A percentile compares a stretch with the other conserved stretches of the same genome.
Conservation (phyloP, 2,113 vertebrate species). For the Crotalus horridus region DNA sequence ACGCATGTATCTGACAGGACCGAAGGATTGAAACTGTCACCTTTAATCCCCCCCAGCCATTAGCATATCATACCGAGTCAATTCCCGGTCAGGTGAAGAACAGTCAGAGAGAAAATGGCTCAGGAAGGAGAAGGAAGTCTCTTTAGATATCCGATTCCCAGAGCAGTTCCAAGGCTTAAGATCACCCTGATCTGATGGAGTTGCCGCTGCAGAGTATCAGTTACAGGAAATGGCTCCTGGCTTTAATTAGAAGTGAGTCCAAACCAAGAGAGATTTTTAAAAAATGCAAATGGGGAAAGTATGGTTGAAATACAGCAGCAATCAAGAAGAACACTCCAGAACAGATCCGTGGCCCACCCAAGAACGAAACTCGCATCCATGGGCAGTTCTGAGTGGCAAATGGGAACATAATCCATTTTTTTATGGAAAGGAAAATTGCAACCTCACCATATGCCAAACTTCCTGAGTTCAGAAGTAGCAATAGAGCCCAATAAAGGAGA, state of each 20-base stretch:
- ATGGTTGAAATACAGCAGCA: background rate
- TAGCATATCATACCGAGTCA: background rate
- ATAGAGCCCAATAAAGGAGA: slow-evolving; percentile 75
- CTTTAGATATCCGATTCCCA: background rate
- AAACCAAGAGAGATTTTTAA: background rate
- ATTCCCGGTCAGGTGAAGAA: background rate
- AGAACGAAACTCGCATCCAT: background rate
- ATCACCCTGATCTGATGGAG: background rate
- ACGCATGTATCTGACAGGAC: slow-evolving; percentile 4
- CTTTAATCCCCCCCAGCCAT: slow-evolving; percentile 2
- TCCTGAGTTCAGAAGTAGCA: slow-evolving; percentile 81
- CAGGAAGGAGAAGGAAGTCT: background rate
- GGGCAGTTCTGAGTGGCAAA: background rate
- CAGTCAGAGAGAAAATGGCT: background rate
- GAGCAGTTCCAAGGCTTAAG: background rate
- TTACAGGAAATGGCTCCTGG: background rate
- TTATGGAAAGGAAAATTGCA: slow-evolving; percentile 50
- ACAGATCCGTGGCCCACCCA: background rate
- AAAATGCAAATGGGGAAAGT: background rate
- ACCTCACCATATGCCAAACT: slow-evolving; percentile 85
- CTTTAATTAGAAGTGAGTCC: background rate
- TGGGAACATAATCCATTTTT: background rate
- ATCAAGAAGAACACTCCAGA: background rate
- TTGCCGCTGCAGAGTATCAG: background rate
- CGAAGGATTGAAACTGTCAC: slow-evolving; percentile 21